phyloP scores from a whole-genome alignment of 2,113 vertebrate genomes.

The Chloroceryle aenea region DNA sequence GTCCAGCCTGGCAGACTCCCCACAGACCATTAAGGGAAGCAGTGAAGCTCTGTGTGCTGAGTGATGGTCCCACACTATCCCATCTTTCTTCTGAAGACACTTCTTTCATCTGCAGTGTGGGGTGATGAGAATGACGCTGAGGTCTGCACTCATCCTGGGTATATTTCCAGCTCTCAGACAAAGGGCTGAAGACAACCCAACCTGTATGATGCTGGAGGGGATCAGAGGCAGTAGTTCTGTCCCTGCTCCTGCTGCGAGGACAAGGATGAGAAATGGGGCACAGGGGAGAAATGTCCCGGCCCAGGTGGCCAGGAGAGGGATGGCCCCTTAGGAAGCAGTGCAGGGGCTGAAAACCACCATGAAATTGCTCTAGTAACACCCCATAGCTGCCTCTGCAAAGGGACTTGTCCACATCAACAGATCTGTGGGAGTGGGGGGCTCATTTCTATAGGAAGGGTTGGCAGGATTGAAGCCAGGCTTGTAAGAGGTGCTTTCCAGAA shows the following conservation, averaged over 20 bases:
- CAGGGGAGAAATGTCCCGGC: neutral
- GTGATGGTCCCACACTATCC: neutral
- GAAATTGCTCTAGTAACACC: neutral
- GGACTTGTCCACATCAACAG: neutral
- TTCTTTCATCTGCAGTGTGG: neutral
- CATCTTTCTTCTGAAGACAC: neutral
- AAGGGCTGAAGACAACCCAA: neutral
- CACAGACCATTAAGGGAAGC: neutral
- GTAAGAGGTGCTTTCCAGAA: neutral
- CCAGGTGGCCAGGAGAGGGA: neutral
- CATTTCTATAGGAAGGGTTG: neutral
- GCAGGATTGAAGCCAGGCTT: neutral
- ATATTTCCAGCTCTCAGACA: neutral
- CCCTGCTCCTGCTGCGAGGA: neutral
- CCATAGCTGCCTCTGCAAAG: neutral
- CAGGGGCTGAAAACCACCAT: neutral
- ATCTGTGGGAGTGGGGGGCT: rapidly evolving
- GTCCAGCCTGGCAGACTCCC: neutral
- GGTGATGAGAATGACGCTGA: rapidly evolving
- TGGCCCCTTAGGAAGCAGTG: neutral
- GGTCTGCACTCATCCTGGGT: neutral
- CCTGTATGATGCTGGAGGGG: neutral
- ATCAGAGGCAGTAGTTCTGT: rapidly evolving
- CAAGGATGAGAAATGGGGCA: neutral
- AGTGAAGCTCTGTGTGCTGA: neutral